These are phyloP conservation scores for Musca vetustissima DNA, from an alignment of 1,140 invertebrate species.

Conservation along the genomic window DNA sequence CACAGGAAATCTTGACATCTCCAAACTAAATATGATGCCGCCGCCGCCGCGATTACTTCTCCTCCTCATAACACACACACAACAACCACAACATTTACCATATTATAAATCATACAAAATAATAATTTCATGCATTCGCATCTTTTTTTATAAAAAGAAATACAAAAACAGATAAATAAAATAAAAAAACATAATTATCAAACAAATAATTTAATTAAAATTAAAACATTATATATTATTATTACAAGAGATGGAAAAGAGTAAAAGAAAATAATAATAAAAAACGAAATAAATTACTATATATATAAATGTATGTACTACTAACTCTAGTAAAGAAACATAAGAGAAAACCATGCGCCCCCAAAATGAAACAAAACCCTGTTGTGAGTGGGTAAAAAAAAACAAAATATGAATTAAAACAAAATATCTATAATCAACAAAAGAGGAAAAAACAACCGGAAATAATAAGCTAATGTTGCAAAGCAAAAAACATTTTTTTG, in stretches of 20 bases:
- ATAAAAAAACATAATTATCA: constrained; percentile 18
- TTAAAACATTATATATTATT: constrained; percentile 24
- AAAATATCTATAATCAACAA: too few species aligned
- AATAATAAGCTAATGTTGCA: not conserved
- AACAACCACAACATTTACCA: too few species aligned
- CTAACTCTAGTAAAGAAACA: not conserved
- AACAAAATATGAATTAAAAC: too few species aligned
- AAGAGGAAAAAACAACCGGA: too few species aligned
- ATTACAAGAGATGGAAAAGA: not conserved
- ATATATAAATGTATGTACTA: constrained; percentile 12
- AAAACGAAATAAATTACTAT: constrained; percentile 8
- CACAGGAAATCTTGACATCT: too few species aligned
- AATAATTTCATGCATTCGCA: not conserved
- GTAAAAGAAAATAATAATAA: not conserved
- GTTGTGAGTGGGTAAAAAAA: too few species aligned
- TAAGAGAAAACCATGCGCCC: not conserved
- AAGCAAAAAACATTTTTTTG: constrained; percentile 27
- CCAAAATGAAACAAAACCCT: constrained; percentile 21
- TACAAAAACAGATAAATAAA: constrained; percentile 13
- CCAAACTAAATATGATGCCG: too few species aligned
- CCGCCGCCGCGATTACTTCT: too few species aligned
- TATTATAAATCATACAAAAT: constrained; percentile 24
- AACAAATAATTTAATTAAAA: constrained; percentile 24
- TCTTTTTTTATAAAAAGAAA: constrained; percentile 8
- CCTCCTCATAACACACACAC: constrained; percentile 40